Percentiles rank a stretch among this genome's conserved stretches.
Evolutionary conservation across 2,797 vertebrate species (phyloP).

Genomic region (Arremon brunneinucha): DNA sequence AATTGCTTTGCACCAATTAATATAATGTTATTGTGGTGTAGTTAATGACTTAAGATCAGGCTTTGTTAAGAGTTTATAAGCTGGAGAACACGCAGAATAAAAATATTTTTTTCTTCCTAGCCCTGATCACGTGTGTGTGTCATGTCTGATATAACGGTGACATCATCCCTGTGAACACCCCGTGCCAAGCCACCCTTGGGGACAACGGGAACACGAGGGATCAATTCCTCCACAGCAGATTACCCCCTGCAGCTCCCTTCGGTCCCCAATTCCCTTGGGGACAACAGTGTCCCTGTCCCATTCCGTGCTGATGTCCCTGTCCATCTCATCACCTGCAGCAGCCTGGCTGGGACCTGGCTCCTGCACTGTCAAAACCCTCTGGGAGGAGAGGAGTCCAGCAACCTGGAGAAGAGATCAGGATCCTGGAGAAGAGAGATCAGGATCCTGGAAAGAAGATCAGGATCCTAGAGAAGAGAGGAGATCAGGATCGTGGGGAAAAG

Average conservation of each 20-base stretch:
- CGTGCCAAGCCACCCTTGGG: not conserved
- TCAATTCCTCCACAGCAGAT: not conserved
- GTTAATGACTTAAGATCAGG: not conserved
- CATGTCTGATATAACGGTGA: no score
- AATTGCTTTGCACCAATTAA: not conserved
- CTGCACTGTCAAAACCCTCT: not conserved
- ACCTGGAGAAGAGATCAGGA: no score
- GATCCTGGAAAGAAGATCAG: no score
- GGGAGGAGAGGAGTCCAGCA: no score
- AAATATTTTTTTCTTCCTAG: not conserved
- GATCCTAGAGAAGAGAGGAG: no score
- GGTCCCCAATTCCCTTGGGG: rapidly evolving
- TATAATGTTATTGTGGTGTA: not conserved
- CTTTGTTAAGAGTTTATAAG: not conserved
- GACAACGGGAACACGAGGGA: rapidly evolving
- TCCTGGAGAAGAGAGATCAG: no score
- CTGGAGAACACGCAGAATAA: not conserved
- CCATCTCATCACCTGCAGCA: not conserved
- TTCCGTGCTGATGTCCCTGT: not conserved
- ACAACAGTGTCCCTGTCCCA: not conserved
- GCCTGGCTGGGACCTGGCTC: not conserved
- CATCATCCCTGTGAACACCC: not conserved
- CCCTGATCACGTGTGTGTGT: no score
- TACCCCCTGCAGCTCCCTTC: not conserved
- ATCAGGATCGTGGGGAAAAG: no score